Base-by-base conservation (phyloP, 1,140 invertebrate genomes). In the Ctenoplectra terminalis region DNA sequence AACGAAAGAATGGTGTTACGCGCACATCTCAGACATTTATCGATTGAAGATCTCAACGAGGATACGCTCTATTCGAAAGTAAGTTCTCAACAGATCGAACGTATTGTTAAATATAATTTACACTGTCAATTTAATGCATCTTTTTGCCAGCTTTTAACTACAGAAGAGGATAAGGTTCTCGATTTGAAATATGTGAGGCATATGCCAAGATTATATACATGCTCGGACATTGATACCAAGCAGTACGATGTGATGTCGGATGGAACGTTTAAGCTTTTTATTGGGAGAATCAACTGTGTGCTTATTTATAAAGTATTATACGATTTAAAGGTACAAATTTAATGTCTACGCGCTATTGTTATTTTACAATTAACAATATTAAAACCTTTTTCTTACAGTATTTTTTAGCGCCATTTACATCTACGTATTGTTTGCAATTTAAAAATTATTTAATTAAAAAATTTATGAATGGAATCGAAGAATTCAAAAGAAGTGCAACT, bases 21-120 rank as follows among this genome's bases (percentile, higher is more conserved):
- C 79, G 94, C 95, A 54, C 96, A 96, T 89, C 92, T 97, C 0
- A 95, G 95, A 63, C 95, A 95, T 26, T 90, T 97, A 23, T 94
- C 94, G 26, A 93, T 97, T 20, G 96, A 97, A 86, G 97, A 98
- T 92, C 90, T 97, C 5, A 95, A 95, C 46, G 95, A 96, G 79
- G 95, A 96, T 58, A 97, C 96, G n/a, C 93, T 98, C 6, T 97
- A 97, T 90, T 95, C 95, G 0, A 97, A 97, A 93, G 97, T 97
- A 94, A 94, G 77, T 80, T 2, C 37, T 2, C 3, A 15, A n/a
- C 37, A 64, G 54, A 66, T 17, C 1, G 20, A 7, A 43, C 40
- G 15, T n/a, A 64, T 9, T 31, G 31, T 26, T 50, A 1, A 15
- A 15, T 26, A 56, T 29, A 43, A 37, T 61, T n/a, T 58, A 63